phyloP scores from a whole-genome alignment of 2,888 invertebrate genomes.

The Eupithecia inturbata region DNA sequence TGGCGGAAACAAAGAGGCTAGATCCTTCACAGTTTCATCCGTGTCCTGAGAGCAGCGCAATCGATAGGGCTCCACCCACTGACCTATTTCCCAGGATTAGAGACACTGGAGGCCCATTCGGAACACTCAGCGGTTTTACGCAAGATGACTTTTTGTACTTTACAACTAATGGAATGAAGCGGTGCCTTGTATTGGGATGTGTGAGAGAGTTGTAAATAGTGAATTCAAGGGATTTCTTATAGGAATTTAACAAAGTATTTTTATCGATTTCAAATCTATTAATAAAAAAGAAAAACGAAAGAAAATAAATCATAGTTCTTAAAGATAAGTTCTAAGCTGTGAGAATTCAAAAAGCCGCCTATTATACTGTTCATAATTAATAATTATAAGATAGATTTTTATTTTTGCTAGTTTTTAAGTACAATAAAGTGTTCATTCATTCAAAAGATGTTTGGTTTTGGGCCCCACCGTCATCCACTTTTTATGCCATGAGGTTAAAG shows the following conservation, averaged over 20 bases:
- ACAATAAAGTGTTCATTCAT: too few species aligned
- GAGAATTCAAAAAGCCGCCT: too few species aligned
- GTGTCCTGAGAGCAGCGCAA: slow-evolving; percentile 66
- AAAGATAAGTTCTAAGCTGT: too few species aligned
- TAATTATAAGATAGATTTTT: too few species aligned
- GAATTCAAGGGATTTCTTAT: neutral
- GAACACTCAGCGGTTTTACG: slow-evolving; percentile 51
- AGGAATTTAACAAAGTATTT: neutral
- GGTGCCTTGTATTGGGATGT: neutral
- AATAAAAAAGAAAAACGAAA: too few species aligned
- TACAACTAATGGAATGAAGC: slow-evolving; percentile 19
- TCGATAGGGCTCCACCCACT: slow-evolving; percentile 79
- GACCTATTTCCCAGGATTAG: slow-evolving; percentile 75
- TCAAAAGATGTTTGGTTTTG: neutral
- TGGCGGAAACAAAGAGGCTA: slow-evolving; percentile 6
- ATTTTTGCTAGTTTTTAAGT: too few species aligned
- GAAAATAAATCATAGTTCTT: too few species aligned
- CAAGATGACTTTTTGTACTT: slow-evolving; percentile 31
- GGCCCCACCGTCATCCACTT: neutral
- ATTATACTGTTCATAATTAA: too few species aligned
- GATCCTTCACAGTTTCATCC: slow-evolving; percentile 39
- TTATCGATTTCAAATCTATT: neutral
- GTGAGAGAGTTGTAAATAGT: neutral
- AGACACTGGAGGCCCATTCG: slow-evolving; percentile 44
- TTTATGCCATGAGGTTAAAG: neutral